Evolutionary conservation across 2,888 invertebrate species (phyloP).

Genomic region (Oxystoma pomonae): DNA sequence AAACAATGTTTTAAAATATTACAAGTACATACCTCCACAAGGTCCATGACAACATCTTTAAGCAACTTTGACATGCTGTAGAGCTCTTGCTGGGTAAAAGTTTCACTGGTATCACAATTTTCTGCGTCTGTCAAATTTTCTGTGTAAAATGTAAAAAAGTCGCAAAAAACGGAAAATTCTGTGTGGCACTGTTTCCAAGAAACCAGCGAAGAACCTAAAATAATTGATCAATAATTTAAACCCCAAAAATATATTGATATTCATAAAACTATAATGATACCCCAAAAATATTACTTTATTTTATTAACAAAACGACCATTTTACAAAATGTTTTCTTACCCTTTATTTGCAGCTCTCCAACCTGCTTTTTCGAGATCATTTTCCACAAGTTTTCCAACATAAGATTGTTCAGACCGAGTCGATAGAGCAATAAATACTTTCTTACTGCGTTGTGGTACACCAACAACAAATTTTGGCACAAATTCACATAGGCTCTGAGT

Average conservation of each 20-base stretch:
- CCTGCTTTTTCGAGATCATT: constrained; percentile 36
- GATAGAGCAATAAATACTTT: constrained; percentile 63
- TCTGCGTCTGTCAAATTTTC: constrained; percentile 47
- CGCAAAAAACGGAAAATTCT: constrained; percentile 45
- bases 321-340: not conserved
- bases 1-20: no score
- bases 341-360: constrained; percentile 35
- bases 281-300: no score
- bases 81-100: constrained; percentile 42
- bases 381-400: constrained; percentile 44
- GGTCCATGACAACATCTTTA: constrained; percentile 42
- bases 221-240: not conserved
- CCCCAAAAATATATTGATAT: not conserved
- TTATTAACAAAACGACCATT: not conserved
- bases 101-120: constrained; percentile 45
- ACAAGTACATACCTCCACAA: constrained; percentile 37
- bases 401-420: constrained; percentile 42
- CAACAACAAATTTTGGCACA: constrained; percentile 80
- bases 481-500: constrained; percentile 45
- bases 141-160: constrained; percentile 47
- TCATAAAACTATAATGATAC: not conserved
- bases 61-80: constrained; percentile 43
- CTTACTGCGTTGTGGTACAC: constrained; percentile 79
- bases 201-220: constrained; percentile 32
- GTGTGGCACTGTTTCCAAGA: constrained; percentile 43